Evolutionary conservation across 2,797 vertebrate species (phyloP), one percentile per base, ranked within the genome.

Genomic region (Hyperoplus immaculatus): DNA sequence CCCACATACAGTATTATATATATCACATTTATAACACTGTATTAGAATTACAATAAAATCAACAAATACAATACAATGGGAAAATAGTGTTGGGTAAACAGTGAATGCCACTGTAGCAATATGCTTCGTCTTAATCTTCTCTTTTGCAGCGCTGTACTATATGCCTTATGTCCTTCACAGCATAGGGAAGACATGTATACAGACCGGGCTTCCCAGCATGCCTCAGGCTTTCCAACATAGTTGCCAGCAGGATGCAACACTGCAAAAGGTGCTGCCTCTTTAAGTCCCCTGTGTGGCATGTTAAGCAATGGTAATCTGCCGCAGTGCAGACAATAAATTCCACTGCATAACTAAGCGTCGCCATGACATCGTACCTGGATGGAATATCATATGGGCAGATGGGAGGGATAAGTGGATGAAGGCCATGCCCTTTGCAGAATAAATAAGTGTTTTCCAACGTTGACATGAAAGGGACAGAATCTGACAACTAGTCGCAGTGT

Each of bases 271-370:
- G 83, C 93, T 93, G 89, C 87, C 89, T 88, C 92, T 93, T 93
- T 91, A 93, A 93, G 92, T 94, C 93, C 93, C 92, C 87, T 91
- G 92, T 89, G 94, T 90, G 89, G 92, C 91, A 93, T 94, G 93
- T 94, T 94, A 94, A 95, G 93, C 93, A 93, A 91, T 87, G 88
- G 91, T 94, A 94, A 95, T 95, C 93, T 95, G 94, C 94, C 86
- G 91, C 95, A 94, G 89, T 95, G 93, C 93, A 94, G 93, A 93
- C 93, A 94, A 94, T 92, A 93, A 92, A 94, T 94, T 91, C 88
- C 87, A 81, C 92, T 87, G 93, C 92, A 95, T 93, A 94, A 94
- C 92, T 89, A 90, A 92, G 87, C 83, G 88, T 94, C 88, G 59
- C 90, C 87, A 87, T 92, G 93, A 91, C 88, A 93, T 89, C 76